Evolutionary conservation across 2,797 vertebrate species (phyloP), one percentile per base, ranked within the genome.

Genomic region (Arnoldichthys spilopterus): DNA sequence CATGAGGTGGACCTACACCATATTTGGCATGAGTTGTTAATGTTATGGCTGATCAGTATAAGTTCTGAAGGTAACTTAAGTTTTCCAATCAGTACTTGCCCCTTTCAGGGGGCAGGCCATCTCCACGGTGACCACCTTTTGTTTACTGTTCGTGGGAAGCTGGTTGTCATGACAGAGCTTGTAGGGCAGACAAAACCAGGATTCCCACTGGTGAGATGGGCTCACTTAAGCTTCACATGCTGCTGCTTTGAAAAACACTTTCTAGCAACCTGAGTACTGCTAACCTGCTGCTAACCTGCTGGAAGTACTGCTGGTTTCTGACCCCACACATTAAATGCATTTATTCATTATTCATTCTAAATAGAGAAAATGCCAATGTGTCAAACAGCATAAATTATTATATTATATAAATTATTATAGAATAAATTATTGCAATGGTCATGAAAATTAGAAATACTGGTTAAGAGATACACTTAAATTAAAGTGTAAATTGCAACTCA

Each of bases 91-190:
- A 78, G 13, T 32, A 49, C 47, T 64, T 77, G 67, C 4, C 34
- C 13, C 37, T 40, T 82, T 22, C 28, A 58, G 67, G 64, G 70
- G 72, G n/a, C 18, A 45, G 32, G 71, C 16, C 40, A 34, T 75
- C 72, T 71, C 72, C 59, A 79, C 16, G 6, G 72, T 11, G 67
- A 76, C 40, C 22, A 30, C 67, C 74, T 54, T 64, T 59, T 64
- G 59, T 75, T 58, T 64, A 67, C 30, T 12, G 24, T 61, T 45
- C 24, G n/a, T 56, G 51, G 37, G 68, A 82, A 63, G 59, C 49
- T 56, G 72, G 76, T 61, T 56, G 49, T 58, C 76, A 75, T 45
- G 43, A 61, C 15, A 37, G 64, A 11, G 5, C 24, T 2, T 72
- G 72, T 34, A 72, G 67, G 24, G 37, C 47, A 64, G 13, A 32